phyloP scores from a whole-genome alignment of 1,140 invertebrate genomes.

The Neotoxoptera formosana region DNA sequence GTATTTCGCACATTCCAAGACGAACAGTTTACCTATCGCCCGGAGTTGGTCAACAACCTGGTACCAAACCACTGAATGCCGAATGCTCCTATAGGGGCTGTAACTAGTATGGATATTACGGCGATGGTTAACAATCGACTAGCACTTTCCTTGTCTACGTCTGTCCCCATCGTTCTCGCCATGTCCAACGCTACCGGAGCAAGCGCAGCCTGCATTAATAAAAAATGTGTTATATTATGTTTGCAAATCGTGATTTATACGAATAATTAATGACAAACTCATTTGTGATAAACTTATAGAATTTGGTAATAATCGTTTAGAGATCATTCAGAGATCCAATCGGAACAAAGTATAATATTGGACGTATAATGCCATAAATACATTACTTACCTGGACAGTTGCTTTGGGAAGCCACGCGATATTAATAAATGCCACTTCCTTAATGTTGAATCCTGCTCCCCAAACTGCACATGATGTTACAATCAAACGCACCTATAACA shows the following conservation, averaged over 20 bases:
- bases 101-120: constrained; percentile 76
- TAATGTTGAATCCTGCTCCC: constrained; percentile 69
- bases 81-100: constrained; percentile 73
- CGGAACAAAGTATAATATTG: background rate
- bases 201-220: constrained; percentile 68
- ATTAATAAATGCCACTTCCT: constrained; percentile 74
- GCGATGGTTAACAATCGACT: constrained; percentile 72
- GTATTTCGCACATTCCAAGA: background rate
- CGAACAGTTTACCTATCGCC: background rate
- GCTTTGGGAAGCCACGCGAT: constrained; percentile 80
- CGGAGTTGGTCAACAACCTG: constrained; percentile 63
- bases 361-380: too few relatives aligned
- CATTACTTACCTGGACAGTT: constrained; percentile 72
- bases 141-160: constrained; percentile 61
- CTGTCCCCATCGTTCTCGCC: constrained; percentile 63
- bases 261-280: background rate
- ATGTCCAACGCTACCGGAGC: constrained; percentile 71
- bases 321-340: background rate
- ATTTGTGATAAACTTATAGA: background rate
- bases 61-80: constrained; percentile 66
- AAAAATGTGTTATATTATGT: constrained; percentile 47
- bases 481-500: constrained; percentile 18
- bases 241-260: background rate
- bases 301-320: background rate
- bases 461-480: constrained; percentile 67